Base-by-base conservation (phyloP, 1,140 invertebrate species). In the Anagrus nilaparvatae region DNA sequence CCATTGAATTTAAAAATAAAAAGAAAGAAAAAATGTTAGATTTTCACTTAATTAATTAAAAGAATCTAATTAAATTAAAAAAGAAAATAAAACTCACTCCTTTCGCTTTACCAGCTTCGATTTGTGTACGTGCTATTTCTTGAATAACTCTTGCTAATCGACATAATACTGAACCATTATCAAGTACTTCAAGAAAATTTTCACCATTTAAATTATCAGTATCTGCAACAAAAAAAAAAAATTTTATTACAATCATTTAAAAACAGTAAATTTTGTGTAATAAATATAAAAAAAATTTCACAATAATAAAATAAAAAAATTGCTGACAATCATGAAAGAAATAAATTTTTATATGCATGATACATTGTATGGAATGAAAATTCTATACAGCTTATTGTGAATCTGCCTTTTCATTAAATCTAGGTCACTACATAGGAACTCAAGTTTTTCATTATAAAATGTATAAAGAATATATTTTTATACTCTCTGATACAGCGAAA, bases 141-240 rank as follows among this genome's bases (percentile, higher is more conserved):
- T 84, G 78, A 44, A 88, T 85, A 32, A 83, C 67, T 53, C 76
- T 74, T 0, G 84, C 85, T 49, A 88, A 67, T 53, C 81, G 81
- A 59, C 83, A 88, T 10, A 89, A 65, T 40, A 85, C 70, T 0
- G 80, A 82, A 27, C 86, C 86, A 64, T 86, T 87, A 63, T 88
- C 85, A 52, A 89, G 59, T 25, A 75, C 73, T 34, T 82, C 75
- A 51, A 88, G 74, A 53, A 89, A 84, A 61, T 87, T 88, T 17
- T 82, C 78, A 6, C 81, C 75, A 9, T 73, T 82, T 44, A 87
- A 62, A 52, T 82, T 75, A 44, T 79, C 77, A n/a, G 79, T 73
- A 54, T 77, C 83, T 86, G 67, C 12, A 63, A 71, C 61, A 50
- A 58, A 49, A 58, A 47, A 47, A 43, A 4, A 5, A 43, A 41